Evolutionary conservation across 2,888 invertebrate species (phyloP), one percentile per base, ranked within the genome.

Genomic region (Lasioglossum morio): DNA sequence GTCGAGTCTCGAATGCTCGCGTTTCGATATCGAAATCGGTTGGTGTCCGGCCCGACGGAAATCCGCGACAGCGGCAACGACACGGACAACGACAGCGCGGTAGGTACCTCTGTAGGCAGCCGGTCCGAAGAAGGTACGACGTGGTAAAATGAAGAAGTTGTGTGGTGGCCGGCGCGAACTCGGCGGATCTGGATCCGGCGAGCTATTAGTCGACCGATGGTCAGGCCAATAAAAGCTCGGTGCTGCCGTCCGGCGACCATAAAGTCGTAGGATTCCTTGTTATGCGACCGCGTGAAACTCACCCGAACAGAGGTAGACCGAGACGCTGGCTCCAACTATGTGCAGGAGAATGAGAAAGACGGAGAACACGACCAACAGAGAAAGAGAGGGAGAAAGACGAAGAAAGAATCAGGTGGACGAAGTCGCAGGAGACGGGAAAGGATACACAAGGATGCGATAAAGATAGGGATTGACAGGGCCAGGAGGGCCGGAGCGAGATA

Each of bases 221-320:
- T 77, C 87, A 88, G 90, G 88, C 92, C 92, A 93, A 93, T 93
- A 93, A 93, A 93, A 92, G 91, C 86, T 86, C 88, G 85, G 73
- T 85, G 89, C 87, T 86, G 88, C 89, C 87, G 91, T 91, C 86
- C 89, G 63, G 82, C 89, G 89, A 83, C 92, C 92, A 91, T 93
- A 94, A 93, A 93, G 90, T 93, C 92, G 88, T 88, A 90, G 90
- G 91, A 93, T 93, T 93, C 92, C 93, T 94, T 91, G 92, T 92
- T 93, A 92, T 91, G 89, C 88, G 88, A 63, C 84, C 88, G 84
- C 76, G 86, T 76, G 84, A 82, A 82, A 79, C 81, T 57, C 75
- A 43, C 30, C 84, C 60, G 57, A 72, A 48, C 69, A 72, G 37
- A 82, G 73, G 27, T 27, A 48, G 86, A 66, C 30, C 66, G 34